phyloP scores from a whole-genome alignment of 2,797 vertebrate species.

The Spea hammondii region DNA sequence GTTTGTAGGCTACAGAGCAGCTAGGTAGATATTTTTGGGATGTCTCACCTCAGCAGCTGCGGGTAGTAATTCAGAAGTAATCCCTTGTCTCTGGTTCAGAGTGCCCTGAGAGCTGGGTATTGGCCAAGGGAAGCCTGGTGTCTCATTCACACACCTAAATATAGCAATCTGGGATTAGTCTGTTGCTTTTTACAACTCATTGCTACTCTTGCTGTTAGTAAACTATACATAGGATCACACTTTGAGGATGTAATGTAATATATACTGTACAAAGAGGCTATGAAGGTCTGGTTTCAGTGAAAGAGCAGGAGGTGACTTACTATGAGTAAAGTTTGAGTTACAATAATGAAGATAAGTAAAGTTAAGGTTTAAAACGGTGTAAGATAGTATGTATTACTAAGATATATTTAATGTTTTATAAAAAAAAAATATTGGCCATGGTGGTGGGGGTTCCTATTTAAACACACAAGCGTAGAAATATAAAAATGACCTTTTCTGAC shows the following conservation, averaged over 20 bases:
- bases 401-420: too few relatives aligned
- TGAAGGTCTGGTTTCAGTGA: too few relatives aligned
- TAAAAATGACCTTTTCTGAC: too few relatives aligned
- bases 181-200: not conserved
- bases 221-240: not conserved
- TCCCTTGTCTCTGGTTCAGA: not conserved
- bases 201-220: not conserved
- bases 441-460: too few relatives aligned
- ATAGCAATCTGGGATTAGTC: conserved; percentile 6
- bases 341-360: too few relatives aligned
- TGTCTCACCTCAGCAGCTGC: conserved; percentile 13
- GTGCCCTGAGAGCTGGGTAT: conserved; percentile 9
- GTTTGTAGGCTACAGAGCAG: not conserved
- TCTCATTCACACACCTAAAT: conserved; percentile 30
- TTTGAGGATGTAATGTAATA: not conserved
- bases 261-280: not conserved
- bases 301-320: too few relatives aligned
- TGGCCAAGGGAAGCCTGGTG: conserved; percentile 11
- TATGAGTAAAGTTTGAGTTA: too few relatives aligned
- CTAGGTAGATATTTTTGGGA: not conserved
- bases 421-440: too few relatives aligned
- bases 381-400: too few relatives aligned
- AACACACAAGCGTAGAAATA: too few relatives aligned
- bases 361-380: too few relatives aligned
- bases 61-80: conserved; percentile 22